Conservation (phyloP, 2,888 invertebrate species). For the Spialia ferax region DNA sequence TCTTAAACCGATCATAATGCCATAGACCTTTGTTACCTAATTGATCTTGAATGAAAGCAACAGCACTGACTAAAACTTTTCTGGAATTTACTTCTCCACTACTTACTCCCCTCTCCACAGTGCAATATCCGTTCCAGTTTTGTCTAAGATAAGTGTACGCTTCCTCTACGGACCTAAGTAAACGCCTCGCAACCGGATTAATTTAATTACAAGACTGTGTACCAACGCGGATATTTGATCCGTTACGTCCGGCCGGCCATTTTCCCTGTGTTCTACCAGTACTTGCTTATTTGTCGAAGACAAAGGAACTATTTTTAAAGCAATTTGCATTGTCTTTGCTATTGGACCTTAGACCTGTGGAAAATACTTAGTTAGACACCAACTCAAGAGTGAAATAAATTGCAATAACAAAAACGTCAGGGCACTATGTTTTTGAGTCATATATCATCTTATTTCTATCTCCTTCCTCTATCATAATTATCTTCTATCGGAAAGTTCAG, state of each 20-base stretch:
- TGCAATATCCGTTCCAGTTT: constrained; percentile 81
- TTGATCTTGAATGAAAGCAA: no score
- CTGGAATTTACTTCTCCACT: constrained; percentile 30
- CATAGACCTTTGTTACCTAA: no score
- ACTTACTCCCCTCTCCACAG: constrained; percentile 59
- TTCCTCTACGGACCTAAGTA: constrained; percentile 76
- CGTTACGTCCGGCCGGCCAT: constrained; percentile 16
- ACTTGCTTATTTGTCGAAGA: constrained; percentile 19
- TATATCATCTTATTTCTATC: no score
- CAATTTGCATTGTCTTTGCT: background rate
- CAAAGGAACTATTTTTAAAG: background rate
- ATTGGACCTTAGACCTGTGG: background rate
- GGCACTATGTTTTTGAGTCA: no score
- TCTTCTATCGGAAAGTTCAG: no score
- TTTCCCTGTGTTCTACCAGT: constrained; percentile 7
- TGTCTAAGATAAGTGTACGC: constrained; percentile 62
- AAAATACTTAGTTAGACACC: no score
- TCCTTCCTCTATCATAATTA: no score
- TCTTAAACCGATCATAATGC: no score
- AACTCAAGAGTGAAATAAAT: no score
- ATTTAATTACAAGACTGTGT: constrained; percentile 60
- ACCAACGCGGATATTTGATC: constrained; percentile 30
- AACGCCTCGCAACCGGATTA: constrained; percentile 73
- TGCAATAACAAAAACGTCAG: no score
- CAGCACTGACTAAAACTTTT: background rate